Evolutionary conservation across 2,797 vertebrate species (phyloP).

Genomic region (Epinephelus malabaricus): DNA sequence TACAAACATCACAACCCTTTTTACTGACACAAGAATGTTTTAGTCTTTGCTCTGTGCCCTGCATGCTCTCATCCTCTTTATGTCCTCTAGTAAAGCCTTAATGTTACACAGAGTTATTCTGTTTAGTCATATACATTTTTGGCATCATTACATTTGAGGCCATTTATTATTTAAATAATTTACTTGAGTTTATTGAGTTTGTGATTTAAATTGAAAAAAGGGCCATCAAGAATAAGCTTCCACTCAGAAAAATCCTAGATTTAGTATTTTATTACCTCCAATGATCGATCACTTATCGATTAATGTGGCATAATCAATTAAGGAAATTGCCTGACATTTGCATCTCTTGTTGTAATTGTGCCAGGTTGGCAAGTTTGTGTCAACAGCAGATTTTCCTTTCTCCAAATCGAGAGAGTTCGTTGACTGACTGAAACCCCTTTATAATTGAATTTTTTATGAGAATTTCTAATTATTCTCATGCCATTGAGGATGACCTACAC

Average conservation of each 20-base stretch:
- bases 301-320: conserved; percentile 49
- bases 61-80: not conserved
- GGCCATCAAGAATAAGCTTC: conserved; percentile 4
- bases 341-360: conserved; percentile 34
- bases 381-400: conserved; percentile 53
- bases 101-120: not conserved
- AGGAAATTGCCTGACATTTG: conserved; percentile 53
- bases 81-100: not conserved
- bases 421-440: conserved; percentile 20
- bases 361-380: conserved; percentile 51
- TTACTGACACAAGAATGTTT: not conserved
- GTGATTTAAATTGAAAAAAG: conserved; percentile 11
- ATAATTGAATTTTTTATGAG: not conserved
- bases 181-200: conserved; percentile 2
- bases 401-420: conserved; percentile 39
- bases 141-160: not conserved
- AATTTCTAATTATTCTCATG: not conserved
- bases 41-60: not conserved
- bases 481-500: conserved; percentile 3
- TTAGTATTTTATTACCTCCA: conserved; percentile 38
- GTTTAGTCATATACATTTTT: not conserved
- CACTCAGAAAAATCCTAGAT: conserved; percentile 19
- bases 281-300: conserved; percentile 40
- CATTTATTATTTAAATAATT: not conserved
- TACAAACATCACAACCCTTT: not conserved